These are phyloP conservation scores for Callionymus lyra DNA, from an alignment of 2,113 vertebrate genomes.

Conservation along the genomic window DNA sequence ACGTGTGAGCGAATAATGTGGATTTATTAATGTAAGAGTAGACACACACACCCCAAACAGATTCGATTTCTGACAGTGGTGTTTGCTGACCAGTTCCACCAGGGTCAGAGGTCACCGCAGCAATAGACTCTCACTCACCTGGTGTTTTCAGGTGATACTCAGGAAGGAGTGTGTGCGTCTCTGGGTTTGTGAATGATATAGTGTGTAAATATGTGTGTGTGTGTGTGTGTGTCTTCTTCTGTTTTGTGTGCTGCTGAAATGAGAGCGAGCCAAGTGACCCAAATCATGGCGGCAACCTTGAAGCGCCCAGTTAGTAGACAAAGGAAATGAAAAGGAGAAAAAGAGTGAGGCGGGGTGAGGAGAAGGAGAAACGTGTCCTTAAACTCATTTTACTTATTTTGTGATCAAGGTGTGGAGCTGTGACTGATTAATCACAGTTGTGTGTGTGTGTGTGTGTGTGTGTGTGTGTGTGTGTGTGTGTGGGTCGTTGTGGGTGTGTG, in stretches of 20 bases:
- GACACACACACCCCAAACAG: slow-evolving; percentile 3
- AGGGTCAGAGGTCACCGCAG: slow-evolving; percentile 48
- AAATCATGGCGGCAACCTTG: slow-evolving; percentile 60
- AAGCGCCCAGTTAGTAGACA: slow-evolving; percentile 48
- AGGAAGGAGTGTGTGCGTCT: slow-evolving; percentile 34
- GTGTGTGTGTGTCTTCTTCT: slow-evolving; percentile 1
- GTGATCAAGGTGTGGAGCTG: slow-evolving; percentile 49
- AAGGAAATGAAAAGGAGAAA: slow-evolving; percentile 14
- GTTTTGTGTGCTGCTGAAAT: slow-evolving; percentile 27
- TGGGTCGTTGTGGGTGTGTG: no score
- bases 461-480: slow-evolving; percentile 2
- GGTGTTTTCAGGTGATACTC: slow-evolving; percentile 54
- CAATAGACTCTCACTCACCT: slow-evolving; percentile 61
- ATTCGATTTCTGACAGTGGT: slow-evolving; percentile 2
- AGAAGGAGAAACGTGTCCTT: slow-evolving; percentile 39
- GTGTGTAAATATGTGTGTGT: slow-evolving; percentile 11
- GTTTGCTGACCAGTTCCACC: slow-evolving; percentile 9
- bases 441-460: slow-evolving; percentile 3
- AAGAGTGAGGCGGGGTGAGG: neutral
- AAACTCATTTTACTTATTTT: slow-evolving; percentile 61
- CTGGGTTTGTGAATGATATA: neutral
- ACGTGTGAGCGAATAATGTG: no score
- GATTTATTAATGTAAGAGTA: no score
- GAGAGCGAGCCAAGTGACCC: slow-evolving; percentile 49
- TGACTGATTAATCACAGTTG: slow-evolving; percentile 49